These are phyloP conservation scores for Caenorhabditis sinica DNA, from an alignment of 2,888 invertebrate genomes.

Conservation along the genomic window DNA sequence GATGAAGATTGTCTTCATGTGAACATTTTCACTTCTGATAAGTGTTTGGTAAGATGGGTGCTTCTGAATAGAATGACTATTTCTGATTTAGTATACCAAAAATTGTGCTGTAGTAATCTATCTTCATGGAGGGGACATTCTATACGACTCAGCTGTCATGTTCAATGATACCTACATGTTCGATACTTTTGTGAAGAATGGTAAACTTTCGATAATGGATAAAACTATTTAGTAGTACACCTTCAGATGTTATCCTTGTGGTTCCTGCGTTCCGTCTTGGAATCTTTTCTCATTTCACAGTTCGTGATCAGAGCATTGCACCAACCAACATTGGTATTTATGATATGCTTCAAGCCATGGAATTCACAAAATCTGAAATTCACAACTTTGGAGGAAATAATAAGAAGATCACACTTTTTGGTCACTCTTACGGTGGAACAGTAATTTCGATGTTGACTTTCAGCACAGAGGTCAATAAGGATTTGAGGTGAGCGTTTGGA, in stretches of 20 bases:
- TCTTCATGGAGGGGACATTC: conserved; percentile 77
- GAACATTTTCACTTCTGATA: conserved; percentile 74
- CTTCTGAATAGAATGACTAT: neutral
- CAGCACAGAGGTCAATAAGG: conserved; percentile 19
- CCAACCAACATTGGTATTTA: conserved; percentile 73
- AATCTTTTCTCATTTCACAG: conserved; percentile 65
- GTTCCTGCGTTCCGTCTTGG: conserved; percentile 74
- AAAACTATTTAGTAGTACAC: no score
- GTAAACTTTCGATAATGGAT: neutral
- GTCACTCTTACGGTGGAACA: conserved; percentile 66
- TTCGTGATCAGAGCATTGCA: conserved; percentile 65
- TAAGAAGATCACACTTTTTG: conserved; percentile 53
- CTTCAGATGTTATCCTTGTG: conserved; percentile 73
- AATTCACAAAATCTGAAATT: conserved; percentile 60
- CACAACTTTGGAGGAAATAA: conserved; percentile 62
- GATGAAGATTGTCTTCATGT: conserved; percentile 78
- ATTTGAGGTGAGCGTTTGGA: conserved; percentile 28
- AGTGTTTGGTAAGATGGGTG: conserved; percentile 66
- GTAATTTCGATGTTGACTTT: conserved; percentile 25
- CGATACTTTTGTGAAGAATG: conserved; percentile 48
- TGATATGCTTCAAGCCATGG: conserved; percentile 59
- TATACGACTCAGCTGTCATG: conserved; percentile 78
- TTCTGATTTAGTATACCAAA: neutral
- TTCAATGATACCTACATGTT: conserved; percentile 74
- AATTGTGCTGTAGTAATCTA: conserved; percentile 76